Percentiles rank a stretch among this genome's conserved stretches.
Conservation (phyloP, 2,888 invertebrate genomes). For the Euphydryas editha region DNA sequence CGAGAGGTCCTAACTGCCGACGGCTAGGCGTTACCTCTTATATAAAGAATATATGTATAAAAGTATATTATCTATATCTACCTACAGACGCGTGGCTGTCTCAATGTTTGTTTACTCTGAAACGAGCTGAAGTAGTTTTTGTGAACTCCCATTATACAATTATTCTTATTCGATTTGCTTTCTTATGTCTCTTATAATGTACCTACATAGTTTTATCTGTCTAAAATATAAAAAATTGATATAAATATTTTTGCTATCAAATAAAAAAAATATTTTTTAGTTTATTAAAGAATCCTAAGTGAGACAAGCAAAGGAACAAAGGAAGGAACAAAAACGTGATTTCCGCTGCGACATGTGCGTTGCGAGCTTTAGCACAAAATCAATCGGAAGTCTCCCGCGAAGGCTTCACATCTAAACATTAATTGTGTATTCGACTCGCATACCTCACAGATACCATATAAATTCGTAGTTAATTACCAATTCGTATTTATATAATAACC, state of each 20-base stretch:
- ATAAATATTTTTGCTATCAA: too few relatives aligned
- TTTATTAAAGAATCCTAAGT: conserved; percentile 13
- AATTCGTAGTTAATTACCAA: conserved; percentile 24
- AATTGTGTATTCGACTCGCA: conserved; percentile 32
- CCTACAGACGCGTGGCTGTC: conserved; percentile 54
- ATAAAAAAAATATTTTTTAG: too few relatives aligned
- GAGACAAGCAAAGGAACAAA: conserved; percentile 48
- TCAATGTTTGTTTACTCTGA: conserved; percentile 51
- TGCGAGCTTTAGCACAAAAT: conserved; percentile 52
- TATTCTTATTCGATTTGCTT: not conserved
- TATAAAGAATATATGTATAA: conserved; percentile 39
- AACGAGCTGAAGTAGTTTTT: not conserved
- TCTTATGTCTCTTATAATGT: not conserved
- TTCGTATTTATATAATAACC: conserved; percentile 19
- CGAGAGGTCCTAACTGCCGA: conserved; percentile 47
- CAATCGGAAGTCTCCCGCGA: conserved; percentile 58
- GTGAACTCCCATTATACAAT: not conserved
- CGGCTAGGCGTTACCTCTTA: conserved; percentile 55
- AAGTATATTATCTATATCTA: conserved; percentile 54
- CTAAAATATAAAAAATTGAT: too few relatives aligned
- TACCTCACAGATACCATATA: conserved; percentile 32
- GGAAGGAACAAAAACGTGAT: conserved; percentile 72
- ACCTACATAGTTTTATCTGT: not conserved
- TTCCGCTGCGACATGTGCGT: conserved; percentile 60
- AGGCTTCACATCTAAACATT: conserved; percentile 38